phyloP scores from a whole-genome alignment of 2,888 invertebrate genomes.

The Melanophora roralis region DNA sequence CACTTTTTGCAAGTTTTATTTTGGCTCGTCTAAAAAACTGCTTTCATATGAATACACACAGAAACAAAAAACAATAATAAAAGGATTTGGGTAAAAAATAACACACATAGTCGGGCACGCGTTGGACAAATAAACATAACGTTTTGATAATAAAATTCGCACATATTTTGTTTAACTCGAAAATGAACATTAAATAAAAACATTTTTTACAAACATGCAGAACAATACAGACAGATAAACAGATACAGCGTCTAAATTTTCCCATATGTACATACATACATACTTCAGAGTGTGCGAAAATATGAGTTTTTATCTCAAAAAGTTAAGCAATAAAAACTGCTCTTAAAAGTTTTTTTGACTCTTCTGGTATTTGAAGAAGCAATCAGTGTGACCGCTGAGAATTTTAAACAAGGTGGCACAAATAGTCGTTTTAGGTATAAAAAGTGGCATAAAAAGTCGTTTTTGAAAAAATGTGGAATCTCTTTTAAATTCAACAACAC shows the following conservation, averaged over 20 bases:
- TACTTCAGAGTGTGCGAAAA: neutral
- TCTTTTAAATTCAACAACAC: too few species aligned
- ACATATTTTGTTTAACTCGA: slow-evolving; percentile 73
- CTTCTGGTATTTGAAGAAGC: too few species aligned
- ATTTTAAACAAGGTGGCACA: too few species aligned
- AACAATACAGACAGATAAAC: slow-evolving; percentile 4
- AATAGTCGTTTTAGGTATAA: too few species aligned
- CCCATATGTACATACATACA: too few species aligned
- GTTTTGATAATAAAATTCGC: slow-evolving; percentile 74
- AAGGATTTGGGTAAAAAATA: neutral
- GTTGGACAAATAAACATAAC: slow-evolving; percentile 71
- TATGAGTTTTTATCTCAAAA: neutral
- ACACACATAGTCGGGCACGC: slow-evolving; percentile 64
- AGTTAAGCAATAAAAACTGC: neutral
- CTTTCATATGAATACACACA: neutral
- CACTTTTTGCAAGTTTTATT: slow-evolving; percentile 1
- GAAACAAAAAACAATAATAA: neutral
- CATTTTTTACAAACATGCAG: neutral
- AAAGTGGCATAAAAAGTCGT: slow-evolving; percentile 5
- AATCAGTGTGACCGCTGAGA: too few species aligned
- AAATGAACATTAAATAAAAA: slow-evolving; percentile 55
- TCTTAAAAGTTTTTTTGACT: too few species aligned
- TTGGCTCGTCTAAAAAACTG: neutral
- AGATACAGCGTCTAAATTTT: slow-evolving; percentile 20
- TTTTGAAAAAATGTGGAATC: neutral